Evolutionary conservation across 2,797 vertebrate genomes (phyloP).

Genomic region (Melanitta fusca): DNA sequence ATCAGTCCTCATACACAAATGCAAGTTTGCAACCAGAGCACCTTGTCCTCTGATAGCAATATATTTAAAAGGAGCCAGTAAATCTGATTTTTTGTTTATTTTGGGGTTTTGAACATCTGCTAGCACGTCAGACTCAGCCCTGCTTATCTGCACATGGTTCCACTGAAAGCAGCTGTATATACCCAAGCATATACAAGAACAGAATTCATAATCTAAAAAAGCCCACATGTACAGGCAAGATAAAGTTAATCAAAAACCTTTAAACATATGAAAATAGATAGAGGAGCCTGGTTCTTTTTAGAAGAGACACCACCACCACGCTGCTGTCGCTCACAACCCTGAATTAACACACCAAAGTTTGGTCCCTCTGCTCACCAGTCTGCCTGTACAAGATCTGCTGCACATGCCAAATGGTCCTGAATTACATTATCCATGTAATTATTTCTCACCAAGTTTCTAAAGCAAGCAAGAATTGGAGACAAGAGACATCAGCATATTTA

Average conservation of each 20-base stretch:
- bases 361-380: too few species aligned
- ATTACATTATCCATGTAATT: neutral
- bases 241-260: neutral
- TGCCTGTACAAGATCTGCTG: neutral
- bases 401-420: neutral
- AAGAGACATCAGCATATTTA: neutral
- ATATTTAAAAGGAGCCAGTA: neutral
- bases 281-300: neutral
- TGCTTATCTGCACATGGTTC: neutral
- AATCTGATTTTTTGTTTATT: neutral
- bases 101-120: neutral
- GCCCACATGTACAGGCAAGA: neutral
- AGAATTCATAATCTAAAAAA: neutral
- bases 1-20: neutral
- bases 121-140: neutral
- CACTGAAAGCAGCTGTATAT: neutral
- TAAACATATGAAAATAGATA: neutral
- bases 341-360: neutral
- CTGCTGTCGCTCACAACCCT: neutral
- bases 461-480: neutral
- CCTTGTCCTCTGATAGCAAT: neutral
- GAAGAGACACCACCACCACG: neutral
- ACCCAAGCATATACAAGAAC: neutral
- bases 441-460: neutral
- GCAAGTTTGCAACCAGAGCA: neutral